These are phyloP conservation scores for Urophycis tenuis DNA, from an alignment of 2,797 vertebrate species.

Conservation along the genomic window DNA sequence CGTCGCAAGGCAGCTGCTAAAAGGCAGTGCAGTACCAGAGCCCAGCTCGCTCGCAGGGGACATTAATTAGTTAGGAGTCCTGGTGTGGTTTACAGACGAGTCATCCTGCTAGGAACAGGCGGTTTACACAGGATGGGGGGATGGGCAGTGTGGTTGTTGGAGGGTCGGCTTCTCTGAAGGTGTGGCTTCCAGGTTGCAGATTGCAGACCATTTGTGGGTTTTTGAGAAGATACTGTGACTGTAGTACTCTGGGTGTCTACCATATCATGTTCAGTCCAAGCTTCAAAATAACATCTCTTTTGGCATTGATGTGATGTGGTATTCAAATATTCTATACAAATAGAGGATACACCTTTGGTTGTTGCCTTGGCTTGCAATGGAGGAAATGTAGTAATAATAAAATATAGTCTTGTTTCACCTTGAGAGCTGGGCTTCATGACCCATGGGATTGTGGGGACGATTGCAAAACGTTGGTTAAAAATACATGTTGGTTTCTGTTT, in stretches of 20 bases:
- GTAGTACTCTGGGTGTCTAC: too few relatives aligned
- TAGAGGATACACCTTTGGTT: background rate
- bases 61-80: constrained; percentile 78
- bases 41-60: constrained; percentile 45
- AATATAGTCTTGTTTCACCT: background rate
- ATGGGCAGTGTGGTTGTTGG: constrained; percentile 41
- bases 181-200: constrained; percentile 7
- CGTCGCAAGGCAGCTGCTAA: background rate
- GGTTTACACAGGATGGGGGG: constrained; percentile 46
- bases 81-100: constrained; percentile 73
- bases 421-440: background rate
- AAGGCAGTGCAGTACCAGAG: background rate
- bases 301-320: background rate
- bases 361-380: background rate
- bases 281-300: background rate
- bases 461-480: background rate
- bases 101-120: constrained; percentile 48
- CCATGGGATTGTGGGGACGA: background rate
- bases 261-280: background rate
- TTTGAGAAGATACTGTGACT: too few relatives aligned
- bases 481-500: background rate
- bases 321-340: background rate
- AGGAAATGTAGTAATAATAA: background rate
- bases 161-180: constrained; percentile 38
- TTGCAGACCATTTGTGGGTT: too few relatives aligned